These are phyloP conservation scores for Bufo gargarizans DNA, from an alignment of 2,113 vertebrate genomes.

Conservation along the genomic window DNA sequence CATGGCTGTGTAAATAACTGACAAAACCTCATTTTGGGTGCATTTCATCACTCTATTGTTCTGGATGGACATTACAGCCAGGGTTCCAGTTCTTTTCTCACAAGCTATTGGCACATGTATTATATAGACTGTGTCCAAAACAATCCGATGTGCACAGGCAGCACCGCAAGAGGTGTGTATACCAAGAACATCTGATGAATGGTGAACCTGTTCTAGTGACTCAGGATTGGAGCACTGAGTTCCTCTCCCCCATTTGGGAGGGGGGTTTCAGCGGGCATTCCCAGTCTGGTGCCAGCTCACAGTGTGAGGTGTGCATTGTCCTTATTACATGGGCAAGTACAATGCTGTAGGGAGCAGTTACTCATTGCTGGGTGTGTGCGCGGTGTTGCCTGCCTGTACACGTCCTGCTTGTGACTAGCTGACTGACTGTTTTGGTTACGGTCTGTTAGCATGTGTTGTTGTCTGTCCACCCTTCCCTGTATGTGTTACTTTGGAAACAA, in stretches of 20 bases:
- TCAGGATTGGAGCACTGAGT: not conserved
- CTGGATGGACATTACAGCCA: not conserved
- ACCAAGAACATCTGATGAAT: not conserved
- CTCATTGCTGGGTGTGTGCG: slow-evolving; percentile 44
- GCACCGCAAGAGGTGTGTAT: not conserved
- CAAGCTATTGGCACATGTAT: not conserved
- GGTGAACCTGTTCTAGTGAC: not conserved
- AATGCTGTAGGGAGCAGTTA: not conserved
- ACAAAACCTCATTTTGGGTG: not conserved
- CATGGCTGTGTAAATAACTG: too few species aligned
- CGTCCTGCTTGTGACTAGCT: not conserved
- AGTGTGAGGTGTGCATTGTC: slow-evolving; percentile 15
- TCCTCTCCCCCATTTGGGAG: not conserved
- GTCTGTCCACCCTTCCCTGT: not conserved
- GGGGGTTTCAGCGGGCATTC: slow-evolving; percentile 18
- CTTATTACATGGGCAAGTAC: slow-evolving; percentile 21
- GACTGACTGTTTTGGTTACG: slow-evolving; percentile 40
- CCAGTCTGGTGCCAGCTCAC: not conserved
- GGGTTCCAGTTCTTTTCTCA: not conserved
- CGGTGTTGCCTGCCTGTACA: slow-evolving; percentile 30
- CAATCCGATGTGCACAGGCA: not conserved
- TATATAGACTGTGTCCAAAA: not conserved
- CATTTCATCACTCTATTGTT: not conserved
- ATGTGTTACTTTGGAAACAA: not conserved
- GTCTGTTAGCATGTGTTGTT: slow-evolving; percentile 11